phyloP scores from a whole-genome alignment of 2,113 vertebrate species.

The Oryzias woworae region DNA sequence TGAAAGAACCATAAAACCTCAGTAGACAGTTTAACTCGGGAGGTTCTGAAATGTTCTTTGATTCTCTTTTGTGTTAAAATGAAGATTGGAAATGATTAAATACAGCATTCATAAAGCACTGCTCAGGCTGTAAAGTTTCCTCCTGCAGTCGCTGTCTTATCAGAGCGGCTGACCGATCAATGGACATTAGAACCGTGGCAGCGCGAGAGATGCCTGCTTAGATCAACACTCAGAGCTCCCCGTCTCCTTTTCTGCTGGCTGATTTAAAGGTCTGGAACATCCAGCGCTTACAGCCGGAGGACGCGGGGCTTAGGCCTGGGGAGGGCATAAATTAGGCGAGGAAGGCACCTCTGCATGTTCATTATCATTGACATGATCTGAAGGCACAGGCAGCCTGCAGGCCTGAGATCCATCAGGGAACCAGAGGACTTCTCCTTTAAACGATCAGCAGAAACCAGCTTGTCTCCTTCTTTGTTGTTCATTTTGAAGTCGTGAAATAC shows the following conservation, averaged over 20 bases:
- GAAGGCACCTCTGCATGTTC: slow-evolving; percentile 12
- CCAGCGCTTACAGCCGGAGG: slow-evolving; percentile 8
- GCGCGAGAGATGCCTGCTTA: slow-evolving; percentile 1
- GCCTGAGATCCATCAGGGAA: neutral
- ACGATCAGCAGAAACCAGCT: neutral
- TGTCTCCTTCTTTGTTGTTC: neutral
- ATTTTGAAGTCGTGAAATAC: neutral
- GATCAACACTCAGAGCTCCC: neutral
- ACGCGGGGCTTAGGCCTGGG: slow-evolving; percentile 10
- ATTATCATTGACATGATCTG: slow-evolving; percentile 13
- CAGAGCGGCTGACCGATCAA: slow-evolving; percentile 7
- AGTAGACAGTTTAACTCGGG: too few relatives aligned
- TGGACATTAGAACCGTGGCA: neutral
- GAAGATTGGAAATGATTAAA: neutral
- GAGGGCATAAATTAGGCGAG: slow-evolving; percentile 26
- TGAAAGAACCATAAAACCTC: too few relatives aligned
- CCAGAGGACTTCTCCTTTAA: neutral
- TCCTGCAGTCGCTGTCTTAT: neutral
- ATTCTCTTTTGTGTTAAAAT: too few relatives aligned
- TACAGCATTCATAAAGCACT: neutral
- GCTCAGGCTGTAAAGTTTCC: neutral
- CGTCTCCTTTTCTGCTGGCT: slow-evolving; percentile 10
- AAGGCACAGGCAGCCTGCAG: neutral
- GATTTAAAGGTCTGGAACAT: slow-evolving; percentile 16
- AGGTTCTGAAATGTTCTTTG: too few relatives aligned